Conservation (phyloP, 53 echinoderm and acorn worm genomes). For the Zoroaster sp. region DNA sequence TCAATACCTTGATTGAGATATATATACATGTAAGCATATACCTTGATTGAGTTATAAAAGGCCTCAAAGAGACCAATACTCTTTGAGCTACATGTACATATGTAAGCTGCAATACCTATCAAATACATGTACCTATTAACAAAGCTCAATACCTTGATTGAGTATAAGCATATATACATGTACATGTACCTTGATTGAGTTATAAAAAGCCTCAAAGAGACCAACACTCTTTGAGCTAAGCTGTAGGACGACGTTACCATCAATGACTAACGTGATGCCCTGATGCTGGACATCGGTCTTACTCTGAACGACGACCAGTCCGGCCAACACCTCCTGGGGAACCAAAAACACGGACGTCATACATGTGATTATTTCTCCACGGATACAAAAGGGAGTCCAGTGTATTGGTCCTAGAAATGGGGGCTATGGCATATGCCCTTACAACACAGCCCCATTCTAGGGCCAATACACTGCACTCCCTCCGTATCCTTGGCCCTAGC, state of each 20-base stretch:
- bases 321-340: conserved; percentile 85
- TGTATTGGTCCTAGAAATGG: no score
- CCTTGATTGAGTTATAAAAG: conserved; percentile 97
- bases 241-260: conserved; percentile 92
- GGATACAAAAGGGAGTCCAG: no score
- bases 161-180: no score
- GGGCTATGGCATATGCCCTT: no score
- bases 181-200: conserved; percentile 97
- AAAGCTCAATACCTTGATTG: no score
- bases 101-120: not conserved
- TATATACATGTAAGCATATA: no score
- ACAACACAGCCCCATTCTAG: no score
- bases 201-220: conserved; percentile 98
- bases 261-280: conserved; percentile 85
- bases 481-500: no score
- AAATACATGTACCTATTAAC: no score
- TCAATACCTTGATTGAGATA: no score
- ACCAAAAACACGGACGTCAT: not conserved
- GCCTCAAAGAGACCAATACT: conserved; percentile 97
- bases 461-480: no score
- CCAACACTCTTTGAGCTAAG: conserved; percentile 98
- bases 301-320: conserved; percentile 85
- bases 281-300: conserved; percentile 91
- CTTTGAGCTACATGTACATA: conserved; percentile 93
- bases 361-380: no score